Evolutionary conservation across 2,888 invertebrate species (phyloP), one percentile per base, ranked within the genome.

Genomic region (Meiosimyza decipiens): DNA sequence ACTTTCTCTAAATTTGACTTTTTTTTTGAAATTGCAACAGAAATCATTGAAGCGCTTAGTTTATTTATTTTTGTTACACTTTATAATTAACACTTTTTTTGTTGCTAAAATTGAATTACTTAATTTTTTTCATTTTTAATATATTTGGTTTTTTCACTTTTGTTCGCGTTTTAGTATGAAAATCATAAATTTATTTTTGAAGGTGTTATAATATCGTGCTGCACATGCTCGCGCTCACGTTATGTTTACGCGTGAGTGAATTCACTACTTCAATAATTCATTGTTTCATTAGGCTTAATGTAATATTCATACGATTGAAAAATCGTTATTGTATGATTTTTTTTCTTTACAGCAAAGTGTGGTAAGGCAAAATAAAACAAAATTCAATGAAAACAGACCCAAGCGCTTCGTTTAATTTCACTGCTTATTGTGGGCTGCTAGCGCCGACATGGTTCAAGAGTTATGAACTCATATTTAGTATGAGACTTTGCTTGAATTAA

Each of bases 301-400:
- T 51, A 64, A 64, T 28, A 18, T 15, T 64, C 51, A 22, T 64
- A 50, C 60, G 33, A 62, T 62, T 15, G 60, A 62, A 62, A 62
- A 62, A 6, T 28, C 5, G 5, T 16, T 18, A 9, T 12, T 16
- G 63, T 40, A 16, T 6, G 9, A n/a, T 7, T 47, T n/a, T 9
- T 40, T 15, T n/a, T 16, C 9, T 62, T 47, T 7, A 40, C 40
- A 13, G 49, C n/a, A 47, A 18, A 49, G 49, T 63, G 40, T 40
- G 6, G 40, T 40, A 40, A 40, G 40, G 40, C 1, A 9, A 40
- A 40, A 40, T 40, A 7, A 6, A 40, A 40, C 9, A 9, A 9
- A 40, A 1, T 40, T 40, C 40, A 40, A 40, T 40, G 40, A 40
- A 40, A 40, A 33, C 62, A 47, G 18, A 63, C 18, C 47, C 63